Base-by-base conservation (phyloP, 2,797 vertebrate species). In the Falco rusticolus region DNA sequence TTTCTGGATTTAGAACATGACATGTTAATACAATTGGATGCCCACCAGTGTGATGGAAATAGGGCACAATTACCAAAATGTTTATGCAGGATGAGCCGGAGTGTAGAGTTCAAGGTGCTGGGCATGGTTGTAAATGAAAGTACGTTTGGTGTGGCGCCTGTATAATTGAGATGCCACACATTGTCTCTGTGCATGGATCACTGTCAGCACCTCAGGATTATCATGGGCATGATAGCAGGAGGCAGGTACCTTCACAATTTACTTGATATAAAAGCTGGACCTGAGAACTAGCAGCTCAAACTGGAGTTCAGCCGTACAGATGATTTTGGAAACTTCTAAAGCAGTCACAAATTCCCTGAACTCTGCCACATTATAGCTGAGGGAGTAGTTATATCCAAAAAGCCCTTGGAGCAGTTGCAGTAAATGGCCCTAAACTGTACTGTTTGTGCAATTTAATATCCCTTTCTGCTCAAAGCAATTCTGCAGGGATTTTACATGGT, bases 391-490 rank as follows among this genome's bases (percentile, higher is more conserved):
- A 7, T 33, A 16, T 54, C 31, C 70, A 43, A 70, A 66, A 80
- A 94, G 29, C 45, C 48, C 11, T 45, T 72, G 37, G 56, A 94
- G 41, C 19, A 74, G 47, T 72, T 91, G 69, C 29, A 84, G 25
- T 86, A 88, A 93, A 93, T 85, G 63, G 16, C 68, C 81, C 64
- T 77, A 77, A 89, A 68, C 59, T 50, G 20, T 87, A 56, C 18
- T 88, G 47, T 79, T 94, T 93, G 47, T 93, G 59, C 65, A 89
- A 22, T 89, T 89, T 84, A 79, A 57, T 94, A 87, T 11, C 56
- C 26, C 50, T 89, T 94, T 90, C 77, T 90, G 16, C 53, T 93
- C n/a, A 53, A 34, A 90, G 39, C 18, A 93, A 47, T 88, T 90
- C 59, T 70, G 10, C 5, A 41, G 70, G 26, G 63, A 74, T 75